Base-by-base conservation (phyloP, 2,888 invertebrate species). In the Cynaeus angustus region DNA sequence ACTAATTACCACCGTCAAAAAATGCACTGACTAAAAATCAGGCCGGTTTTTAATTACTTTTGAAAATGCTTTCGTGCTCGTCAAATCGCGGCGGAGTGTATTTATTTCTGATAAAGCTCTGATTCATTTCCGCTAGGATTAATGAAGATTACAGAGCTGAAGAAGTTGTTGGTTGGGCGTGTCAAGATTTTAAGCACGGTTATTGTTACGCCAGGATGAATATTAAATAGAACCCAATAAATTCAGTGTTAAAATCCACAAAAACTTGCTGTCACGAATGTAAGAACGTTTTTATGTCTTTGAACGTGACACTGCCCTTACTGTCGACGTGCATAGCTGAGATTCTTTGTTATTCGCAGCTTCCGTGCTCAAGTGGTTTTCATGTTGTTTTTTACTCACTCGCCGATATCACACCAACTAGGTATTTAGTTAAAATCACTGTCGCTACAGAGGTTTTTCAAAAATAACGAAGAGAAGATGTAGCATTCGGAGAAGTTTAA, bases 271-370 rank as follows among this genome's bases (percentile, higher is more conserved):
- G 61, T 67, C 67, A 67, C 59, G 59, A 61, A 67, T 52, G 43
- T 67, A 67, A 67, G 61, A 61, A 67, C 59, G 67, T 67, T 67
- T 67, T 67, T 67, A 67, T 67, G 61, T 52, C 59, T 67, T 67
- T 45, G 67, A 67, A 67, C 67, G 67, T 67, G 67, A 67, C 61
- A 67, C 53, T 37, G 56, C 50, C 58, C 52, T 56, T 52, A 45
- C 41, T 48, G 66, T 16, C 38, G 52, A 56, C 48, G 66, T 58
- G 66, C 58, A 66, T 56, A 52, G 48, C 67, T 61, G 67, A 59
- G 59, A 67, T 67, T 67, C 61, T 61, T 46, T 37, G 10, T 33
- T 66, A 56, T 55, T 56, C 30, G 56, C 48, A 66, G 55, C 21
- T 66, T 68, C 43, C 62, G 62, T 68, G 55, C 64, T 68, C 58